These are phyloP conservation scores for Ahaetulla prasina DNA, from an alignment of 2,113 vertebrate species.

Conservation along the genomic window DNA sequence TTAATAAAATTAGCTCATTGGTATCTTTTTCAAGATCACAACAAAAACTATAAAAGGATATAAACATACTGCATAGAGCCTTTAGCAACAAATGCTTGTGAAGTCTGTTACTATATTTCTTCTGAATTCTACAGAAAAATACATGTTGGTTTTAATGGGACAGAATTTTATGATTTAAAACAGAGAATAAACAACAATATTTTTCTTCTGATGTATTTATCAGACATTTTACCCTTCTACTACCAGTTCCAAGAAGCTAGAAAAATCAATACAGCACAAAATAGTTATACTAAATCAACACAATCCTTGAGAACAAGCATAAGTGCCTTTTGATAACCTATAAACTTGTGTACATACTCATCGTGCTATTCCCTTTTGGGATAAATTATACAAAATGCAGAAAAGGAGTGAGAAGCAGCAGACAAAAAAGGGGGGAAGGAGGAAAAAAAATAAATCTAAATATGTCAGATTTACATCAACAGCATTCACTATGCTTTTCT, in stretches of 20 bases:
- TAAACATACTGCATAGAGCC: neutral
- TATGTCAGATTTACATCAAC: neutral
- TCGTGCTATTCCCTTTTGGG: neutral
- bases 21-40: neutral
- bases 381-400: neutral
- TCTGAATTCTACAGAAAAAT: neutral
- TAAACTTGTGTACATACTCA: neutral
- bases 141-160: neutral
- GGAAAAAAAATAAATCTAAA: neutral
- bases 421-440: neutral
- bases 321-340: neutral
- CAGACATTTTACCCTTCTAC: neutral
- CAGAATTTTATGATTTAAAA: neutral
- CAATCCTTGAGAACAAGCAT: neutral
- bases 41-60: neutral
- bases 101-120: neutral
- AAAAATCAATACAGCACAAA: neutral
- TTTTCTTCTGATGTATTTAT: neutral
- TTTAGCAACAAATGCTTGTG: neutral
- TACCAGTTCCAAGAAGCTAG: neutral
- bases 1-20: constrained; percentile 15
- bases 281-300: neutral
- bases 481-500: neutral
- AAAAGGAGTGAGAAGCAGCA: neutral
- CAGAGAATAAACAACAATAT: neutral